A percentile compares a stretch with the other conserved stretches of the same genome.
These are phyloP conservation scores for Tetragonula clypearis DNA, from an alignment of 1,140 invertebrate species.

Conservation along the genomic window DNA sequence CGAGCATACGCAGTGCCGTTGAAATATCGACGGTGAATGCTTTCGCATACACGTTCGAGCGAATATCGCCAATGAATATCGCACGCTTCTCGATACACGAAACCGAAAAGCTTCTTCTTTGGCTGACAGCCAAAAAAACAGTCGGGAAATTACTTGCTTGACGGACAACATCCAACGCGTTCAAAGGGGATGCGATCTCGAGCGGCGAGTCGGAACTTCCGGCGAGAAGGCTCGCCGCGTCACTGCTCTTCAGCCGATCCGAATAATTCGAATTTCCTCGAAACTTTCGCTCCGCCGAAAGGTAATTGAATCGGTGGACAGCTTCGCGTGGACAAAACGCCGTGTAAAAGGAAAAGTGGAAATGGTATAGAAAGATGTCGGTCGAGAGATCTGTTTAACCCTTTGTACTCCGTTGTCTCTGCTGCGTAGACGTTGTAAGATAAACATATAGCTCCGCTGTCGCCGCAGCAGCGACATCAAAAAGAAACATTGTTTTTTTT, in stretches of 20 bases:
- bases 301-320: not conserved
- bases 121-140: not conserved
- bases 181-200: not conserved
- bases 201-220: not conserved
- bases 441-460: no score
- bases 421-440: no score
- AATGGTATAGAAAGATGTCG: not conserved
- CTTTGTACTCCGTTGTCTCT: no score
- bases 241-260: not conserved
- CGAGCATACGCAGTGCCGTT: not conserved
- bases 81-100: not conserved
- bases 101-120: no score
- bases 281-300: not conserved
- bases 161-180: not conserved
- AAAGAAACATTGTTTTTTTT: no score
- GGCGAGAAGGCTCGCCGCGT: not conserved
- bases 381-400: no score
- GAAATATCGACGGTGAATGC: not conserved
- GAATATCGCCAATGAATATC: not conserved
- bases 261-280: slow-evolving; percentile 22
- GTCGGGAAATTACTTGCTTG: not conserved
- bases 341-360: no score
- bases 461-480: no score
- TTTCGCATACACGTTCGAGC: not conserved
- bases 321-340: no score